These are phyloP conservation scores for Coranthus polyacanthus DNA, from an alignment of 2,797 vertebrate genomes.

Conservation along the genomic window DNA sequence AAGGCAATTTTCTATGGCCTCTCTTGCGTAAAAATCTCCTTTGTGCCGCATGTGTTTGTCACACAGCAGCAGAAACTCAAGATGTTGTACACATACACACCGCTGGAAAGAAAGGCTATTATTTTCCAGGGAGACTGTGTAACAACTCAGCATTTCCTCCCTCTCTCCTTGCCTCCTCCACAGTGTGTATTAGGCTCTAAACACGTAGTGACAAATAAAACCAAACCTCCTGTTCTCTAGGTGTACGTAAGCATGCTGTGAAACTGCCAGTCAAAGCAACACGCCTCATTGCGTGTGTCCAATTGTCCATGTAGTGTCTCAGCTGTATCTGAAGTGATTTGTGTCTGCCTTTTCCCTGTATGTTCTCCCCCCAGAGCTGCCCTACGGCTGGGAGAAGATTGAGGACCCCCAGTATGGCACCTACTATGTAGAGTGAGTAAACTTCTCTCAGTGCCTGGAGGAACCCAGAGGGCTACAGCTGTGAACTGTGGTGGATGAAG, in stretches of 20 bases:
- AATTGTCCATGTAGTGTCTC: conserved; percentile 48
- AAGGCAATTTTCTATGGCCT: conserved; percentile 73
- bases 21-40: conserved; percentile 76
- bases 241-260: conserved; percentile 37
- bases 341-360: conserved; percentile 33
- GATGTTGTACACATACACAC: conserved; percentile 47
- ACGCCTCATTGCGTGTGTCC: conserved; percentile 42
- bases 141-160: conserved; percentile 36
- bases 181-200: conserved; percentile 46
- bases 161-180: conserved; percentile 8
- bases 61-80: conserved; percentile 54
- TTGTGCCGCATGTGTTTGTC: conserved; percentile 62
- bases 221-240: conserved; percentile 13
- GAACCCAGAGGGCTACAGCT: conserved; percentile 20
- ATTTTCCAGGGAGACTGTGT: conserved; percentile 47
- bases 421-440: conserved; percentile 98
- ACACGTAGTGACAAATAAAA: conserved; percentile 60
- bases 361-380: conserved; percentile 88
- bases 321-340: conserved; percentile 48
- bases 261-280: conserved; percentile 46
- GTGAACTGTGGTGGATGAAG: conserved; percentile 20
- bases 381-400: conserved; percentile 99
- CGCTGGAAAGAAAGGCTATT: conserved; percentile 47
- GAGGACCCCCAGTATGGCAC: conserved; percentile 97
- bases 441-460: conserved; percentile 15